Base-by-base conservation (phyloP, 2,888 invertebrate species). In the Tetranychus piercei region DNA sequence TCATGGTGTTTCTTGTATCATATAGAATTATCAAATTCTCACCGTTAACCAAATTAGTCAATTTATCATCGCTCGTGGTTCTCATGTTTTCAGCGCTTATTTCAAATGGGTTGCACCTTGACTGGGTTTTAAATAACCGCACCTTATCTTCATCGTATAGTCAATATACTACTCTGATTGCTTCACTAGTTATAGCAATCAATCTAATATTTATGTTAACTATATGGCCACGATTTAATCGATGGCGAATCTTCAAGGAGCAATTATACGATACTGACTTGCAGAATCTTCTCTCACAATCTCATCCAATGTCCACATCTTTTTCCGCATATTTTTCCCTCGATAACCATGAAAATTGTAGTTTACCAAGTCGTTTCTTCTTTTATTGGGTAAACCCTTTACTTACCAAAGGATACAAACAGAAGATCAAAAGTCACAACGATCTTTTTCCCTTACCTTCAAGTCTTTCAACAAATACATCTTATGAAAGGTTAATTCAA, bases 371-470 rank as follows among this genome's bases (percentile, higher is more conserved):
- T 7, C 55, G 15, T 15, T 55, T 15, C 55, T 55, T 55, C 55
- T 71, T 71, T 11, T 9, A 11, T 9, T 71, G 71, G 71, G 71
- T 71, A 4, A 43, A 43, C 18, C 44, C 44, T n/a, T 20, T 71
- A 20, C 8, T 71, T 11, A 44, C n/a, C 43, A 71, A 71, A 44
- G 71, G 44, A 71, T 43, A 18, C 15, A 71, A 71, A 4, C 43
- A 71, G 6, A 7, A 71, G 20, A 44, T 71, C 20, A 43, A 44
- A 15, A 44, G 18, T 44, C 15, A 11, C 43, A 18, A 43, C 18
- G 71, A 71, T 44, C 11, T 71, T 11, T 71, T 71, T 71, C 44
- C 20, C n/a, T 8, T 71, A 23, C 71, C 71, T 20, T 20, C 11
- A 11, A 23, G 34, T 69, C 6, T 69, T 11, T 20, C 22, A 7